phyloP scores from a whole-genome alignment of 2,113 vertebrate species.

The Centropus unirufus region DNA sequence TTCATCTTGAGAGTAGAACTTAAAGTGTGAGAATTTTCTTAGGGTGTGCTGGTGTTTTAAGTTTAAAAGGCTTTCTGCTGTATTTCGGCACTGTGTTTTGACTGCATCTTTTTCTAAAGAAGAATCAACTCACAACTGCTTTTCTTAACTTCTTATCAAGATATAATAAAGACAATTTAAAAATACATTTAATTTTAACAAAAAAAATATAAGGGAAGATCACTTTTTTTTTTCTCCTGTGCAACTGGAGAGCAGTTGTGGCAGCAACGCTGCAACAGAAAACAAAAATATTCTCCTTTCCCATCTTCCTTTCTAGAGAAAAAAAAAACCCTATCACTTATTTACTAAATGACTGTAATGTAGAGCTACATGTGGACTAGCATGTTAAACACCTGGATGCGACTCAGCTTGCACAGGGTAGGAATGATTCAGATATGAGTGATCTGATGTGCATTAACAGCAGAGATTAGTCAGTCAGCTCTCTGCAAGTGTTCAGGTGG shows the following conservation, averaged over 20 bases:
- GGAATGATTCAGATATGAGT: conserved; percentile 6
- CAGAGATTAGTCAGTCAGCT: conserved; percentile 45
- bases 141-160: not conserved
- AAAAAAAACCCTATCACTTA: not conserved
- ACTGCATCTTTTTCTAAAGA: not conserved
- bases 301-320: not conserved
- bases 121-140: not conserved
- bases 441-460: conserved; percentile 39
- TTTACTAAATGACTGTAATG: not conserved
- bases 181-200: not conserved
- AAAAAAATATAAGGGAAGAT: not conserved
- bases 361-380: not conserved
- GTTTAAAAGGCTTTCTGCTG: too few relatives aligned
- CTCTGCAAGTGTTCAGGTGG: not conserved
- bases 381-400: conserved; percentile 10
- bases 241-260: not conserved
- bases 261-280: not conserved
- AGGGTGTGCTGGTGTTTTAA: too few relatives aligned
- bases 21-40: too few relatives aligned
- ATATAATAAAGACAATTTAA: not conserved
- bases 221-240: not conserved
- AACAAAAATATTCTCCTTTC: not conserved
- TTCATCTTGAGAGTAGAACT: too few relatives aligned
- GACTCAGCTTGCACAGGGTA: not conserved
- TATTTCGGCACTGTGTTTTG: too few relatives aligned